Conservation (phyloP, 2,888 invertebrate species). For the Hololepta plana region DNA sequence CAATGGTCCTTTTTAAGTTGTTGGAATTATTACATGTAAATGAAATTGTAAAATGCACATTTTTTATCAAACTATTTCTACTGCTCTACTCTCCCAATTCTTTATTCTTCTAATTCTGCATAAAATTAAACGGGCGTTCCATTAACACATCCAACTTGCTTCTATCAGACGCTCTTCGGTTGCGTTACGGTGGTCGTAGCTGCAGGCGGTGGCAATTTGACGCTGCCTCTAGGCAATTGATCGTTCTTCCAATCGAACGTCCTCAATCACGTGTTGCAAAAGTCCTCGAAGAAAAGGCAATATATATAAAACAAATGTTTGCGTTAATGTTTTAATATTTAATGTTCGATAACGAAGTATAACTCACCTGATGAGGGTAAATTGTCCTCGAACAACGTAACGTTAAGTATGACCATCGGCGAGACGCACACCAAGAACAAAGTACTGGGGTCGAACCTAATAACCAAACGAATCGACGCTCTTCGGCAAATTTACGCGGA, state of each 20-base stretch:
- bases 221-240: constrained; percentile 16
- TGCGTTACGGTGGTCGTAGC: constrained; percentile 26
- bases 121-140: too few species aligned
- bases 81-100: too few species aligned
- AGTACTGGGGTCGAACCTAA: constrained; percentile 47
- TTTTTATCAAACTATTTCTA: too few species aligned
- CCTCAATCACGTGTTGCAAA: constrained; percentile 46
- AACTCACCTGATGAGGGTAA: too few species aligned
- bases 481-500: constrained; percentile 47
- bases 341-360: too few species aligned
- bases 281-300: constrained; percentile 60
- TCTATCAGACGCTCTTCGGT: constrained; percentile 24
- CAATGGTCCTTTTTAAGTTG: too few species aligned
- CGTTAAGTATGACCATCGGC: constrained; percentile 52
- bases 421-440: constrained; percentile 50
- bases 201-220: constrained; percentile 23
- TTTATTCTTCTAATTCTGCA: too few species aligned
- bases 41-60: too few species aligned
- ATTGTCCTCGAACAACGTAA: constrained; percentile 44
- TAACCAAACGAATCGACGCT: constrained; percentile 42
- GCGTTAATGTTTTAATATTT: too few species aligned
- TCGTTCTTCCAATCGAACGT: constrained; percentile 41
- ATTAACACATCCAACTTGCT: constrained; percentile 14
- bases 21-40: too few species aligned
- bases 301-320: constrained; percentile 62